Evolutionary conservation across 2,797 vertebrate species (phyloP).

Genomic region (Chaetophractus vellerosus): DNA sequence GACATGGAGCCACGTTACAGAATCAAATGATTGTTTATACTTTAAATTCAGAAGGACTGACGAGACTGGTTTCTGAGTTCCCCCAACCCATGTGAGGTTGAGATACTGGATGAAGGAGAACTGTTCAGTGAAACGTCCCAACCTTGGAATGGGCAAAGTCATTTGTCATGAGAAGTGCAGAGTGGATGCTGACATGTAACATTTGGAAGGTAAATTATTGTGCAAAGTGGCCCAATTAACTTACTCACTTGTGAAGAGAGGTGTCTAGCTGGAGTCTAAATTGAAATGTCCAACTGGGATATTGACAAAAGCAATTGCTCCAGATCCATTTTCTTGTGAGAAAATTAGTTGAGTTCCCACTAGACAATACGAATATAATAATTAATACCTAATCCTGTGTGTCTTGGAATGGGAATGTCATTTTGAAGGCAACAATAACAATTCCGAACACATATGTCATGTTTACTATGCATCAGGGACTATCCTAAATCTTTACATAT

Average conservation of each 20-base stretch:
- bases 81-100: not conserved
- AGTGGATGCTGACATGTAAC: accelerated
- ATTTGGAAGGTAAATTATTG: not conserved
- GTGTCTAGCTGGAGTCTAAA: not conserved
- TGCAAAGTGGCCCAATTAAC: not conserved
- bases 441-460: accelerated
- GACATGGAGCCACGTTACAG: not conserved
- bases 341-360: not conserved
- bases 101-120: not conserved
- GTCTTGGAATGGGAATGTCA: no score
- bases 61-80: not conserved
- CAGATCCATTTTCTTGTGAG: not conserved
- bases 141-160: not conserved
- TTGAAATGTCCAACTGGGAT: slow-evolving; percentile 3
- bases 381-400: not conserved
- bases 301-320: slow-evolving; percentile 14
- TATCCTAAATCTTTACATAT: not conserved
- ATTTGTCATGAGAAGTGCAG: accelerated
- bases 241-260: not conserved
- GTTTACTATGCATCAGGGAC: not conserved
- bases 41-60: not conserved
- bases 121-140: no score
- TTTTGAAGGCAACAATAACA: not conserved
- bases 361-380: not conserved
- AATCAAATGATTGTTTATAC: not conserved